phyloP scores from a whole-genome alignment of 2,797 vertebrate genomes.

The Pampus argenteus region DNA sequence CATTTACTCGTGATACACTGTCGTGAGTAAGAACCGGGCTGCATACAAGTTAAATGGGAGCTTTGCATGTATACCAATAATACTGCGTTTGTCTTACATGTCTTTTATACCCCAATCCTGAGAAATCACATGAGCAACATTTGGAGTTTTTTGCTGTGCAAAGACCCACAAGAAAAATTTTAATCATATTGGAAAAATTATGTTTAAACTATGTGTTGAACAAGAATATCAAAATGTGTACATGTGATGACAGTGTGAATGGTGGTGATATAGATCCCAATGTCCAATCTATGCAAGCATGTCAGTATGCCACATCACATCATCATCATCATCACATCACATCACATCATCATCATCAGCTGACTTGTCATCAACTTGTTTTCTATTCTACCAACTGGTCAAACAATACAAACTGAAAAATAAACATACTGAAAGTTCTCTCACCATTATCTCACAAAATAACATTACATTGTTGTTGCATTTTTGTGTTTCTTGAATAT shows the following conservation, averaged over 20 bases:
- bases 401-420: conserved; percentile 2
- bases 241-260: not conserved
- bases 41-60: conserved; percentile 29
- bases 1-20: conserved; percentile 34
- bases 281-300: not conserved
- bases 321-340: no score
- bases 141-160: no score
- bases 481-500: conserved; percentile 6
- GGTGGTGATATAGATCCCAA: not conserved
- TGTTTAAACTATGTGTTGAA: not conserved
- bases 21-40: conserved; percentile 10
- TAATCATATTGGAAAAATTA: no score
- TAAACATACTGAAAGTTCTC: conserved; percentile 11
- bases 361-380: not conserved
- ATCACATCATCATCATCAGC: no score
- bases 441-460: conserved; percentile 17
- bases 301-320: not conserved
- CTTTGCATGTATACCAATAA: conserved; percentile 3
- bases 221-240: not conserved
- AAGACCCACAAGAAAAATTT: no score
- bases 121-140: no score
- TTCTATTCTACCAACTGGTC: not conserved
- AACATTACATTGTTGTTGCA: conserved; percentile 13
- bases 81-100: not conserved
- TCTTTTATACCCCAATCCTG: no score